Conservation (phyloP, 2,113 vertebrate species). For the Xenus cinereus region DNA sequence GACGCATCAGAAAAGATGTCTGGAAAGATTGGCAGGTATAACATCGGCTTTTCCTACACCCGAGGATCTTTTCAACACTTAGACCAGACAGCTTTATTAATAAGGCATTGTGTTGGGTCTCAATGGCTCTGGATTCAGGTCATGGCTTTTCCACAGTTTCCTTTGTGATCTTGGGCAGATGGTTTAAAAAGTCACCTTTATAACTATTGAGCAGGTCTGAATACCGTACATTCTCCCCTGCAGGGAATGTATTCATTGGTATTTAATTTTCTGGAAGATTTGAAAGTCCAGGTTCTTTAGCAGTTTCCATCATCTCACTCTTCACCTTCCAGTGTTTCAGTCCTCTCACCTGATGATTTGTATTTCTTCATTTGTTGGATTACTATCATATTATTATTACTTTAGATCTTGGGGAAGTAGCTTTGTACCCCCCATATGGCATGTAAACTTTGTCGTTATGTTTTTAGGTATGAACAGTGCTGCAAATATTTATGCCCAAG, state of each 20-base stretch:
- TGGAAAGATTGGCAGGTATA: neutral
- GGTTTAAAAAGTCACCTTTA: neutral
- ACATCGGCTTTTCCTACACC: neutral
- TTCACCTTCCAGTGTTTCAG: neutral
- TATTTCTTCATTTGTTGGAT: neutral
- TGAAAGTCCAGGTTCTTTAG: neutral
- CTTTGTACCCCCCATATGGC: neutral
- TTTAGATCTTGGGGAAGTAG: neutral
- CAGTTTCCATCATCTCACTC: neutral
- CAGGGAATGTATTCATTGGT: neutral
- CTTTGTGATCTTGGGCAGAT: neutral
- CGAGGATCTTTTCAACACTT: neutral
- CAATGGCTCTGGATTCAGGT: neutral
- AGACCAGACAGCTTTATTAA: neutral
- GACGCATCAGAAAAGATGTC: neutral
- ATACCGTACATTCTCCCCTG: neutral
- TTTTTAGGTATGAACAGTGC: neutral
- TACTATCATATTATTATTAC: neutral
- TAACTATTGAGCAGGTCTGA: neutral
- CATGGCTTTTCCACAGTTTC: neutral
- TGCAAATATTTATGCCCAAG: neutral
- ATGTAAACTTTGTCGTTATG: neutral
- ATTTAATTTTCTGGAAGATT: constrained; percentile 1
- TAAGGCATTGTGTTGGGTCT: neutral
- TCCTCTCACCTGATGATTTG: neutral